Evolutionary conservation across 2,888 invertebrate species (phyloP), one percentile per base, ranked within the genome.

Genomic region (Drosophila longiperda): DNA sequence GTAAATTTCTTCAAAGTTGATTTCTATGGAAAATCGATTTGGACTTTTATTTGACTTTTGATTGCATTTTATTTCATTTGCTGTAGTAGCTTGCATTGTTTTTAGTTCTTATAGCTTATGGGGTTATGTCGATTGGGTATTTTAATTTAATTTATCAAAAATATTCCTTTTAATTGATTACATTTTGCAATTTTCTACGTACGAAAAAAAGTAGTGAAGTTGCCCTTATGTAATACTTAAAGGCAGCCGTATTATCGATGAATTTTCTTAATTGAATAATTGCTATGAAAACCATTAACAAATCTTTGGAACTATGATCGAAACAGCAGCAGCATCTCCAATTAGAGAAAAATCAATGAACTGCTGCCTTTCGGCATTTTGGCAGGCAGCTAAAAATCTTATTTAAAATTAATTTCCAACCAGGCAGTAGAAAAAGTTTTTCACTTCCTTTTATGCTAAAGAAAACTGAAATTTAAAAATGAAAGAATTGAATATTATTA

Each of bases 371-470:
- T 40, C 32, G 45, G 36, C 42, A 5, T 57, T 61, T 49, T 8
- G 38, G 49, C 42, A 4, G 40, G 48, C 33, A 40, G 20, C 50
- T 12, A 6, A 48, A 17, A 66, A 66, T 57, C 32, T 60, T 64
- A 71, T 74, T 71, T 78, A 15, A 72, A 75, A 78, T 79, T 72
- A 68, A 79, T 79, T 78, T 75, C 48, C 50, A 63, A 58, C 66
- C 75, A n/a, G 32, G 33, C 48, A 67, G n/a, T 32, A 45, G 52
- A 20, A 60, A 60, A 49, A 3, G 11, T 26, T 26, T 17, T 26
- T 17, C 5, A 17, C 17, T 49, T 17, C 26, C 4, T 9, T 26
- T 26, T 49, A 29, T 26, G 26, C 20, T 23, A n/a, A 20, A 15
- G 3, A 23, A 23, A 23, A 1, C 7, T 45, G 15, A 45, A 45